These are phyloP conservation scores for Dreissena rostriformis DNA, from an alignment of 1,140 invertebrate species.

Conservation along the genomic window DNA sequence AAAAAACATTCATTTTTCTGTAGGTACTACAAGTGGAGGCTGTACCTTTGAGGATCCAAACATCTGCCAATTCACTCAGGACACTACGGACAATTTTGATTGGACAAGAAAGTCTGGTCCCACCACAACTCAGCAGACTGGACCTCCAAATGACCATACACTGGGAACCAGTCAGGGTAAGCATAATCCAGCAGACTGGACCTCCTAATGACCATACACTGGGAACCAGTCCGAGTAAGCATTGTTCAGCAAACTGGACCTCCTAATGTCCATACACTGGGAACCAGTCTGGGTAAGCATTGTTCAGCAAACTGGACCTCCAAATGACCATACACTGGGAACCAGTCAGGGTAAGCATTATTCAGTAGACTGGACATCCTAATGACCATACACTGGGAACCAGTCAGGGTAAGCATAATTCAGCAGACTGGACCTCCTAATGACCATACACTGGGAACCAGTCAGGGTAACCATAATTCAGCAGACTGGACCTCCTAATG, in stretches of 20 bases:
- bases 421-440: too few relatives aligned
- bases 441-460: too few relatives aligned
- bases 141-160: constrained; percentile 76
- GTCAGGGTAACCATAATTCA: too few relatives aligned
- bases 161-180: constrained; percentile 68
- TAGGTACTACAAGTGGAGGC: background rate
- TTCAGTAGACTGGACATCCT: too few relatives aligned
- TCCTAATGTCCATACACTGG: constrained; percentile 75
- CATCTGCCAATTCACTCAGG: constrained; percentile 72
- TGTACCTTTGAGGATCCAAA: constrained; percentile 74
- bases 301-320: too few relatives aligned
- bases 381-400: too few relatives aligned
- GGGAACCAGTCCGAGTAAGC: constrained; percentile 64
- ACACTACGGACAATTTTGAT: constrained; percentile 74
- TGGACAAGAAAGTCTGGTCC: constrained; percentile 72
- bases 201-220: constrained; percentile 76
- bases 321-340: too few relatives aligned
- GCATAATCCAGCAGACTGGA: constrained; percentile 63
- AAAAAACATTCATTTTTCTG: background rate
- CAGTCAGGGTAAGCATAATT: too few relatives aligned
- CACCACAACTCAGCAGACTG: constrained; percentile 69
- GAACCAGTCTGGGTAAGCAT: constrained; percentile 61
- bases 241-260: constrained; percentile 68
- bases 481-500: too few relatives aligned
- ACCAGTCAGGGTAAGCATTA: too few relatives aligned